These are phyloP conservation scores for Thoracochromis brauschi DNA, from an alignment of 2,113 vertebrate species.

Conservation along the genomic window DNA sequence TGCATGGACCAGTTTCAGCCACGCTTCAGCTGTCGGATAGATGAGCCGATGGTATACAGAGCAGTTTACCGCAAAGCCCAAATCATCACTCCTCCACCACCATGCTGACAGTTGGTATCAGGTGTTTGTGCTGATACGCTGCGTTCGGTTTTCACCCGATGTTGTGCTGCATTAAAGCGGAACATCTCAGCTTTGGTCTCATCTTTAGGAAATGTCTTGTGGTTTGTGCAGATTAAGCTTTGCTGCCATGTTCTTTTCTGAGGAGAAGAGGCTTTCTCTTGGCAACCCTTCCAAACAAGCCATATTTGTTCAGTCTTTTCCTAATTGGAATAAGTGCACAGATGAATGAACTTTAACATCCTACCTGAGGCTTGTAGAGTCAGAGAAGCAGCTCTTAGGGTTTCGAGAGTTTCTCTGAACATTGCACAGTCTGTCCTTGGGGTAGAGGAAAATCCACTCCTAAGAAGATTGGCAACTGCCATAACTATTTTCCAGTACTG, in stretches of 20 bases:
- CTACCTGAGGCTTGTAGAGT: background rate
- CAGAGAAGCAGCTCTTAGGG: background rate
- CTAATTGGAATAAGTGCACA: background rate
- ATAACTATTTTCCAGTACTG: background rate
- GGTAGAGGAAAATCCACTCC: background rate
- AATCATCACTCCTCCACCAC: background rate
- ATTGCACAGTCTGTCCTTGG: background rate
- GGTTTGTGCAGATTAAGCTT: background rate
- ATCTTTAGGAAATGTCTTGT: background rate
- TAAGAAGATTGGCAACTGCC: background rate
- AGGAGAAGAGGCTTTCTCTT: background rate
- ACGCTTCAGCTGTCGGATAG: background rate
- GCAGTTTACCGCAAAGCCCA: background rate
- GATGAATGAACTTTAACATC: background rate
- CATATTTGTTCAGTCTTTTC: background rate
- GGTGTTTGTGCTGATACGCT: background rate
- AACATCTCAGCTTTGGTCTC: background rate
- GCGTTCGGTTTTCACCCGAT: background rate
- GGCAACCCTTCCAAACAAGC: background rate
- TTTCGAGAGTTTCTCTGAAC: background rate
- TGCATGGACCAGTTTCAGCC: background rate
- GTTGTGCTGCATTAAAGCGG: background rate
- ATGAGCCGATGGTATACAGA: background rate
- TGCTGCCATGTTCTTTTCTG: background rate
- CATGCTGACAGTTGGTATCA: background rate